A percentile compares a stretch with the other conserved stretches of the same genome.
phyloP scores from a whole-genome alignment of 30 jellyfish, hydroid and myxozoan species.

The Clytia hemisphaerica region DNA sequence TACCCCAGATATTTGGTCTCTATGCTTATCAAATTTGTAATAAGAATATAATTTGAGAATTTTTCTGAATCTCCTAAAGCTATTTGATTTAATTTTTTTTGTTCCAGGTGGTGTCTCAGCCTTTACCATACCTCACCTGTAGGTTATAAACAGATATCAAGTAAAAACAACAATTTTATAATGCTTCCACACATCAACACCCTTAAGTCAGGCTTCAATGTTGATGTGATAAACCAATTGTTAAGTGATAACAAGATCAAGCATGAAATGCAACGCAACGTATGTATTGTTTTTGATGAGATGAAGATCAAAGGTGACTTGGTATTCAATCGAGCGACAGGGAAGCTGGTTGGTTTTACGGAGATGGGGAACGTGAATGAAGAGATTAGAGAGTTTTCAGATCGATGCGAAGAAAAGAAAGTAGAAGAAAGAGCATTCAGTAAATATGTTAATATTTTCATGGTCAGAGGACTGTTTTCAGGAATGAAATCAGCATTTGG shows the following conservation, averaged over 20 bases:
- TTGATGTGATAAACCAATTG: constrained; percentile 8
- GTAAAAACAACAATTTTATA: not conserved
- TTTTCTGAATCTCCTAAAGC: too few species aligned
- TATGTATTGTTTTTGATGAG: constrained; percentile 20
- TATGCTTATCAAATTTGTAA: too few species aligned
- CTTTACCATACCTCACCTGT: constrained; percentile 13
- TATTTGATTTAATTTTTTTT: too few species aligned
- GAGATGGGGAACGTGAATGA: constrained; percentile 33
- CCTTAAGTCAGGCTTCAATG: constrained; percentile 3
- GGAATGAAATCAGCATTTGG: too few species aligned
- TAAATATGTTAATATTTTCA: constrained; percentile 5
- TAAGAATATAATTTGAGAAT: too few species aligned
- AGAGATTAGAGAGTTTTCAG: constrained; percentile 4
- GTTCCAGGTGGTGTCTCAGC: constrained; percentile 35
- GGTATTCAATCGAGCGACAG: constrained; percentile 9
- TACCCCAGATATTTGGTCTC: too few species aligned
- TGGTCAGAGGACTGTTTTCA: constrained; percentile 25
- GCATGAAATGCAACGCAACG: constrained; percentile 13
- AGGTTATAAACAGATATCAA: constrained; percentile 2
- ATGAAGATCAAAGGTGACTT: constrained; percentile 23
- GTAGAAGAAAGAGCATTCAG: constrained; percentile 6
- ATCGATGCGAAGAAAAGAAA: not conserved
- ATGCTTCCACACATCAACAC: constrained; percentile 1
- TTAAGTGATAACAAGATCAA: not conserved
- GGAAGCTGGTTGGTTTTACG: constrained; percentile 31